These are phyloP conservation scores for Malthinus flaveolus DNA, from an alignment of 2,888 invertebrate species.

Conservation along the genomic window DNA sequence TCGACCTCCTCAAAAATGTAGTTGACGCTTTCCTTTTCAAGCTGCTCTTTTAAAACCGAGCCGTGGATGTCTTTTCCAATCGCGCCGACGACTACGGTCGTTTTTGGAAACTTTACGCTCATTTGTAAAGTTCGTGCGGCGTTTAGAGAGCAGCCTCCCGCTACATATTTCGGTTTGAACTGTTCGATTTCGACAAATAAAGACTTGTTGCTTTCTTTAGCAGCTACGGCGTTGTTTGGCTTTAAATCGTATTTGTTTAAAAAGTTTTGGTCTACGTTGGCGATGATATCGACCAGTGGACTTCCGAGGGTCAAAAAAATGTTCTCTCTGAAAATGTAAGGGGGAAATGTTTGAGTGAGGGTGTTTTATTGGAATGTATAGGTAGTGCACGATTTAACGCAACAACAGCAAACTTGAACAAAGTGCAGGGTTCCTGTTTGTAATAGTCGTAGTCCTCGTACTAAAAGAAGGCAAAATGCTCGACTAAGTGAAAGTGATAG, in stretches of 20 bases:
- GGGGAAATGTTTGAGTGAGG: no score
- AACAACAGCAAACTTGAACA: no score
- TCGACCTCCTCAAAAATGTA: constrained; percentile 26
- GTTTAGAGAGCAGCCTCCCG: constrained; percentile 39
- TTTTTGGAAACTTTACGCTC: constrained; percentile 18
- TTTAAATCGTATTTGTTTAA: constrained; percentile 34
- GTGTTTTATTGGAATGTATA: no score
- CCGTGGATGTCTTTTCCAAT: constrained; percentile 35
- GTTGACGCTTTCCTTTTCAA: constrained; percentile 30
- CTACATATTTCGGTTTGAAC: constrained; percentile 19
- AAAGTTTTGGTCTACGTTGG: constrained; percentile 32
- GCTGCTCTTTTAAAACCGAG: constrained; percentile 25
- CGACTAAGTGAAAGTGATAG: no score
- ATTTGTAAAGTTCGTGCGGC: constrained; percentile 33
- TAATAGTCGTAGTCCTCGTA: no score
- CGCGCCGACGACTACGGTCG: constrained; percentile 33
- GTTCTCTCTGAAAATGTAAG: constrained; percentile 9
- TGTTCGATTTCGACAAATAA: constrained; percentile 31
- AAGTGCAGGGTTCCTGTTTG: no score
- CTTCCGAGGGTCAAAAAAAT: constrained; percentile 31
- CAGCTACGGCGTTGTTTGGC: constrained; percentile 30
- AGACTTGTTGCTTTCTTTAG: constrained; percentile 9
- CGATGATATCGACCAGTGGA: constrained; percentile 37
- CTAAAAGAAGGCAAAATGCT: no score
- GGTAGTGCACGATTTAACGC: no score